Evolutionary conservation across 2,797 vertebrate species (phyloP).

Genomic region (Rhinogobio ventralis): DNA sequence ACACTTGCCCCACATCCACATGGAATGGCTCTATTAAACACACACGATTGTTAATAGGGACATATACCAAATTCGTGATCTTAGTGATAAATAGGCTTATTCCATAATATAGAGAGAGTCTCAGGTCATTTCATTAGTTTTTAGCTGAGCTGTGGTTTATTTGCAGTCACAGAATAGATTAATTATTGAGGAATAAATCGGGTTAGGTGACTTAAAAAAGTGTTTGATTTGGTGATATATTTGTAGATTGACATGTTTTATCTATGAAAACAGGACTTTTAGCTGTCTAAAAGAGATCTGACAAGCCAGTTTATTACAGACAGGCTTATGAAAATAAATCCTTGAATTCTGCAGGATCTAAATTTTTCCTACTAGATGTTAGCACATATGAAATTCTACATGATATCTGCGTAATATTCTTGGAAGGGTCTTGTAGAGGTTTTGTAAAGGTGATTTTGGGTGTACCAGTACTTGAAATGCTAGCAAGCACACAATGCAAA

Average conservation of each 20-base stretch:
- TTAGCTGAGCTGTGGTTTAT: conserved; percentile 67
- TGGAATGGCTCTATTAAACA: conserved; percentile 66
- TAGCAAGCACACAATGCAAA: background rate
- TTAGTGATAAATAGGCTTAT: conserved; percentile 64
- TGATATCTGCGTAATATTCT: background rate
- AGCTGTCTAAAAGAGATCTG: background rate
- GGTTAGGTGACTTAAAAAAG: conserved; percentile 7
- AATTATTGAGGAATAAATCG: conserved; percentile 16
- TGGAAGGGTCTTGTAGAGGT: background rate
- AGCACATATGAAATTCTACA: background rate
- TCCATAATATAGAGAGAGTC: conserved; percentile 69
- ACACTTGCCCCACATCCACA: conserved; percentile 69
- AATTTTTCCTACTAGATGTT: background rate
- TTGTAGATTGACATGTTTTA: background rate
- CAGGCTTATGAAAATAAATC: background rate
- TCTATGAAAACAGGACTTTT: background rate
- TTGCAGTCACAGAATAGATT: conserved; percentile 14
- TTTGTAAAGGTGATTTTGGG: background rate
- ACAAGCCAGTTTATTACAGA: background rate
- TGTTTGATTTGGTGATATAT: background rate
- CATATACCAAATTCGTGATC: conserved; percentile 74
- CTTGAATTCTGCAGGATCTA: background rate
- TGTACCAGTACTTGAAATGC: background rate
- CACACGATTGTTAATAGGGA: conserved; percentile 73
- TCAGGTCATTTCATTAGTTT: conserved; percentile 71